Percentiles rank a stretch among this genome's conserved stretches.
phyloP scores from a whole-genome alignment of 2,113 vertebrate genomes.

The Bombycilla garrulus region DNA sequence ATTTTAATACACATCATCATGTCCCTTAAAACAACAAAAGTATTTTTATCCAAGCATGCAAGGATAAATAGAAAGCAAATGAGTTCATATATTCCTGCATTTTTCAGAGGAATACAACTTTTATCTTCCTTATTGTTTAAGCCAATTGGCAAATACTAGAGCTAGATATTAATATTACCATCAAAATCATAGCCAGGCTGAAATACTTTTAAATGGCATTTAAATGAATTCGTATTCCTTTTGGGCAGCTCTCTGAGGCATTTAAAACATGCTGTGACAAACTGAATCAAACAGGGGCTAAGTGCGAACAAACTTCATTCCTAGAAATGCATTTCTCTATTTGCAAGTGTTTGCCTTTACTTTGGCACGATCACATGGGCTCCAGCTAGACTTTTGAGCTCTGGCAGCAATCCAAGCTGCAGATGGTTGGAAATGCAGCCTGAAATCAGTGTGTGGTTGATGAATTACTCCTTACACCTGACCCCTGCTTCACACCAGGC shows the following conservation, averaged over 20 bases:
- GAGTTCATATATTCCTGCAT: constrained; percentile 16
- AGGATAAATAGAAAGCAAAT: constrained; percentile 29
- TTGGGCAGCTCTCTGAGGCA: not conserved
- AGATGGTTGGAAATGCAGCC: constrained; percentile 72
- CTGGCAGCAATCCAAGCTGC: constrained; percentile 67
- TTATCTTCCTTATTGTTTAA: constrained; percentile 47
- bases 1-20: not conserved
- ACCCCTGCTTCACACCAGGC: constrained; percentile 73
- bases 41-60: constrained; percentile 15
- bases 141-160: constrained; percentile 22
- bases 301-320: constrained; percentile 16
- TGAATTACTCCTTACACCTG: constrained; percentile 75
- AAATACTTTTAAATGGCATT: constrained; percentile 12
- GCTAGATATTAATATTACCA: constrained; percentile 24
- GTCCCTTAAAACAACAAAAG: not conserved
- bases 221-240: not conserved
- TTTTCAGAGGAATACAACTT: constrained; percentile 54
- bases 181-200: constrained; percentile 44
- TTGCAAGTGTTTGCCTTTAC: constrained; percentile 57
- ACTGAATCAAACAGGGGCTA: not conserved
- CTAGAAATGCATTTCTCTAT: constrained; percentile 42
- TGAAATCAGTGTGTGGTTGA: constrained; percentile 71
- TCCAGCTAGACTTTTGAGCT: constrained; percentile 61
- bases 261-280: not conserved
- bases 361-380: constrained; percentile 35